Evolutionary conservation across 2,888 invertebrate genomes (phyloP).

Genomic region (Heliconius charithonia): DNA sequence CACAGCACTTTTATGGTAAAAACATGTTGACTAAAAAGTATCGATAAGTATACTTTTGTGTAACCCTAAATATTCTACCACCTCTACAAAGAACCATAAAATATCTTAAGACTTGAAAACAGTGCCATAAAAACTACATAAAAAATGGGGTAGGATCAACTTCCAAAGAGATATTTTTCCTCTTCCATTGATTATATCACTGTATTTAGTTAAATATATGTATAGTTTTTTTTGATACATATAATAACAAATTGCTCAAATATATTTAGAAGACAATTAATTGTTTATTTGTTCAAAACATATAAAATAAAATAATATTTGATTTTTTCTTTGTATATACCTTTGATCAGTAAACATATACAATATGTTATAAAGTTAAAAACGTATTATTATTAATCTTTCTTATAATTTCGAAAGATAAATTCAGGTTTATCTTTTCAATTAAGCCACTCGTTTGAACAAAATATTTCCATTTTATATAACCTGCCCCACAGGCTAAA

Average conservation of each 20-base stretch:
- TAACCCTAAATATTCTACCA: neutral
- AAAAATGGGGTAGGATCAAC: constrained; percentile 10
- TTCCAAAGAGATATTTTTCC: neutral
- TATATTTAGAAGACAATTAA: neutral
- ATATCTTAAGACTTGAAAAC: neutral
- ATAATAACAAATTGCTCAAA: neutral
- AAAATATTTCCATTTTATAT: constrained; percentile 18
- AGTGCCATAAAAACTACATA: constrained; percentile 2
- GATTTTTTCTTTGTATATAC: neutral
- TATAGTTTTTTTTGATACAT: no score
- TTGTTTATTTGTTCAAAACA: neutral
- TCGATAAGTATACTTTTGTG: neutral
- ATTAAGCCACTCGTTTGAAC: neutral
- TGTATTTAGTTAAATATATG: neutral
- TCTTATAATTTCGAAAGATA: neutral
- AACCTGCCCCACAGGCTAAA: constrained; percentile 27
- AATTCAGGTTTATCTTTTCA: constrained; percentile 1
- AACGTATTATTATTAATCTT: neutral
- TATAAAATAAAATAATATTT: no score
- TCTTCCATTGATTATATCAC: neutral
- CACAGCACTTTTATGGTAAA: neutral
- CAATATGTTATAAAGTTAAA: neutral
- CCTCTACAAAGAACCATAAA: neutral
- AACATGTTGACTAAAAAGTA: neutral
- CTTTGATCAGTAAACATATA: neutral